Evolutionary conservation across 2,797 vertebrate genomes (phyloP).

Genomic region (Periparus ater): DNA sequence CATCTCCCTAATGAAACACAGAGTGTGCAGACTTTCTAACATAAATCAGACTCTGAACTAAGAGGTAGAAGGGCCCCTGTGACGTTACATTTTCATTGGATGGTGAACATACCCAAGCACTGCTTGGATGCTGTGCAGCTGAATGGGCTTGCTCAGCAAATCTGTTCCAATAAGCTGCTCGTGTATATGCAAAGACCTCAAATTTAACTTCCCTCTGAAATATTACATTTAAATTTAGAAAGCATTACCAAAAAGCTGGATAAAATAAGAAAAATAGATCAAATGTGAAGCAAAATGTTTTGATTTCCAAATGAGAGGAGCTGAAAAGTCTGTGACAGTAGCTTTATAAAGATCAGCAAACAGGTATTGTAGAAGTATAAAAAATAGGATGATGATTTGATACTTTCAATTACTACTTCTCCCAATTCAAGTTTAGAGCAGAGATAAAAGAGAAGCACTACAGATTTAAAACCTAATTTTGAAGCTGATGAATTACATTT

Average conservation of each 20-base stretch:
- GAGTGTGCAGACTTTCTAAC: neutral
- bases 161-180: neutral
- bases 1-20: neutral
- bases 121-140: neutral
- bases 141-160: neutral
- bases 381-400: neutral
- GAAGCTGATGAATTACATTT: neutral
- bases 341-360: neutral
- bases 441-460: neutral
- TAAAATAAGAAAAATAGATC: neutral
- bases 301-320: neutral
- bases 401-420: neutral
- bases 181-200: neutral
- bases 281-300: neutral
- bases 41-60: neutral
- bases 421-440: neutral
- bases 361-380: neutral
- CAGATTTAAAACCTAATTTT: neutral
- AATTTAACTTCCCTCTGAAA: neutral
- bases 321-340: neutral
- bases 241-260: neutral
- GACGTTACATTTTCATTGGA: accelerated
- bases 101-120: neutral
- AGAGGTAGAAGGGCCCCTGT: neutral
- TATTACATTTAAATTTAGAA: neutral